Percentiles rank a stretch among this genome's conserved stretches.
Conservation (phyloP, 2,797 vertebrate genomes). For the Siniperca scherzeri region DNA sequence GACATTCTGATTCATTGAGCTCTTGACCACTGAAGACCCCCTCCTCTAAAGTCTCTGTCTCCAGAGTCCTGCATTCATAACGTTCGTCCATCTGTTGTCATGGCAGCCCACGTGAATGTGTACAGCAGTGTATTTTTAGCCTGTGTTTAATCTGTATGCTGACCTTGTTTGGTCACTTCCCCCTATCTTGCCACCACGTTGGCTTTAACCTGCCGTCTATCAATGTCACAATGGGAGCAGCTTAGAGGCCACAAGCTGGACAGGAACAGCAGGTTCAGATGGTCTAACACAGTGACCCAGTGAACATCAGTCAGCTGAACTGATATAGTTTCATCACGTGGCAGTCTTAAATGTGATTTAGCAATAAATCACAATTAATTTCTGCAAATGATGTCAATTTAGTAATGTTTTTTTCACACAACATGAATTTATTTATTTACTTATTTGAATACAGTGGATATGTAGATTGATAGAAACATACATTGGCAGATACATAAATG, state of each 20-base stretch:
- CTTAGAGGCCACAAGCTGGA: conserved; percentile 63
- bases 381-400: background rate
- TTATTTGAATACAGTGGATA: background rate
- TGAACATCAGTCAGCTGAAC: conserved; percentile 30
- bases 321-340: conserved; percentile 1
- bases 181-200: conserved; percentile 55
- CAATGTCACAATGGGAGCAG: conserved; percentile 57
- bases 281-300: conserved; percentile 47
- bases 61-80: conserved; percentile 65
- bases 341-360: background rate
- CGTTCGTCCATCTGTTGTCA: conserved; percentile 82
- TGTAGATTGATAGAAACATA: background rate
- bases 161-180: conserved; percentile 81
- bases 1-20: conserved; percentile 74
- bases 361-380: background rate
- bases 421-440: no score
- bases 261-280: conserved; percentile 55
- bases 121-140: conserved; percentile 82
- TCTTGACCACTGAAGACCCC: conserved; percentile 71
- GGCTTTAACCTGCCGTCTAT: conserved; percentile 68
- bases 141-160: conserved; percentile 79
- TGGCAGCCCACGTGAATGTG: conserved; percentile 74
- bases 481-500: no score
- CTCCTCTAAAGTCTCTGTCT: conserved; percentile 52
- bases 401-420: background rate